These are phyloP conservation scores for Mythimna pallens DNA, from an alignment of 2,888 invertebrate genomes.

Conservation along the genomic window DNA sequence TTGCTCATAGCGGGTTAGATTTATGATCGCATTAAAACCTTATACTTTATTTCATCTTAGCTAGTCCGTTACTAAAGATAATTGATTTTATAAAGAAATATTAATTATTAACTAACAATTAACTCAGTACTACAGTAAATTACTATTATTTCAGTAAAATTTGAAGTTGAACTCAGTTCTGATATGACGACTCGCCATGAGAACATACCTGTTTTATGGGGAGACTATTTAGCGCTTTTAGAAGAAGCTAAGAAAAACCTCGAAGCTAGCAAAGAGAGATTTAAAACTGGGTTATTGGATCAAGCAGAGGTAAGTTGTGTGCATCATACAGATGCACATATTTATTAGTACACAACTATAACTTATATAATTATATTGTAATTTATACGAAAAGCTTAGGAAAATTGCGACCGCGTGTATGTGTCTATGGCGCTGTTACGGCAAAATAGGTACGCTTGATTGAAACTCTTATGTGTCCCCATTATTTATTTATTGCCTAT, in stretches of 20 bases:
- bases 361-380: too few species aligned
- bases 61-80: too few species aligned
- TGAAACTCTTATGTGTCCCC: not conserved
- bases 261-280: conserved; percentile 93
- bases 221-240: conserved; percentile 92
- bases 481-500: too few species aligned
- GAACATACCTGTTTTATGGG: conserved; percentile 92
- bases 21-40: too few species aligned
- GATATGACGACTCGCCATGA: conserved; percentile 90
- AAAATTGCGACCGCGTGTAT: too few species aligned
- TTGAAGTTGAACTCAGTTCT: conserved; percentile 93
- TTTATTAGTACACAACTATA: not conserved
- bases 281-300: conserved; percentile 93
- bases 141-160: conserved; percentile 88
- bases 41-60: too few species aligned
- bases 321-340: not conserved
- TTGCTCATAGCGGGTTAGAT: too few species aligned
- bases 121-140: too few species aligned
- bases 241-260: conserved; percentile 94
- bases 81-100: not conserved
- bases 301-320: conserved; percentile 91
- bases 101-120: too few species aligned
- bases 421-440: too few species aligned
- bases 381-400: too few species aligned
- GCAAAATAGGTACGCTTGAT: too few species aligned